phyloP scores from a whole-genome alignment of 2,888 invertebrate species.

The Ophion ellenae region DNA sequence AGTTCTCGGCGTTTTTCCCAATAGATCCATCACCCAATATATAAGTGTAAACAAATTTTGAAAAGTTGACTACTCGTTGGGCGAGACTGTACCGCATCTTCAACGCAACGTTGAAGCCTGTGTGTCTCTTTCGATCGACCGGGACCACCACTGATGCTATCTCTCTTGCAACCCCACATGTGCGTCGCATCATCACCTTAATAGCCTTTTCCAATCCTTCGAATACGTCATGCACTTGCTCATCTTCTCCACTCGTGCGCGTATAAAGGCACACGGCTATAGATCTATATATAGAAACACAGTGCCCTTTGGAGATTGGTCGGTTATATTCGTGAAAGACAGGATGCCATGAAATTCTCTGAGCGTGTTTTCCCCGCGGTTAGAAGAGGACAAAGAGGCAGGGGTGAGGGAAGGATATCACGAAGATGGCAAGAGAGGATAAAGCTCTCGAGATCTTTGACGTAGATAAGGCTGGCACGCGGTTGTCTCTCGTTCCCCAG shows the following conservation, averaged over 20 bases:
- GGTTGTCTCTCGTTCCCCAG: slow-evolving; percentile 62
- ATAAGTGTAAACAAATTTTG: too few species aligned
- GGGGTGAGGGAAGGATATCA: slow-evolving; percentile 50
- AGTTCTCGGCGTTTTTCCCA: too few species aligned
- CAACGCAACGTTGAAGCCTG: neutral
- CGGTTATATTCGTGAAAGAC: slow-evolving; percentile 53
- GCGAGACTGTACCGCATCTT: too few species aligned
- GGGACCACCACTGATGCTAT: neutral
- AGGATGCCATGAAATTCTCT: slow-evolving; percentile 61
- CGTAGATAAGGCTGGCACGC: slow-evolving; percentile 72
- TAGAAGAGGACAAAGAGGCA: slow-evolving; percentile 15
- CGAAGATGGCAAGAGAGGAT: slow-evolving; percentile 70
- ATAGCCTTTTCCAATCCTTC: slow-evolving; percentile 48
- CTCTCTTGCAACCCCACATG: slow-evolving; percentile 4
- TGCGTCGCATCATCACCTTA: slow-evolving; percentile 35
- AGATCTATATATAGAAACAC: neutral
- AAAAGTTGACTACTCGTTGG: too few species aligned
- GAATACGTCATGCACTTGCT: slow-evolving; percentile 54
- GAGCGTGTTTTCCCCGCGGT: slow-evolving; percentile 67
- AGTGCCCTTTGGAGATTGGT: slow-evolving; percentile 24
- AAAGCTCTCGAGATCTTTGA: slow-evolving; percentile 78
- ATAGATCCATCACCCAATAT: too few species aligned
- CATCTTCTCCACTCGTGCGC: neutral
- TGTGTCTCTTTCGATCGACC: neutral
- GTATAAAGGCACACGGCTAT: neutral